A percentile compares a stretch with the other conserved stretches of the same genome.
These are phyloP conservation scores for Heliothis virescens DNA, from an alignment of 1,140 invertebrate species.

Conservation along the genomic window DNA sequence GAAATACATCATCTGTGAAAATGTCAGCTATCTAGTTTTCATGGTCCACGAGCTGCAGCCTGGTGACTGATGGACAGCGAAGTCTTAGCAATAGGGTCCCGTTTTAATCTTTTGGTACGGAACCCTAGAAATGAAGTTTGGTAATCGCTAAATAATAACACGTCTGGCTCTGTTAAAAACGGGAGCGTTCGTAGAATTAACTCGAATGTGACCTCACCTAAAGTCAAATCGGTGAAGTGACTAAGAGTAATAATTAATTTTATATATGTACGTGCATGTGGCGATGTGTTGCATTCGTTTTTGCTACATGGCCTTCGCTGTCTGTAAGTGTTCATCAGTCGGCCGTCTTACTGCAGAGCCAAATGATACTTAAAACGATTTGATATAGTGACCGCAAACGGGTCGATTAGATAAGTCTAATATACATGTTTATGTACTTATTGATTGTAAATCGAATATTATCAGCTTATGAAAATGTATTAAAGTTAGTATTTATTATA, in stretches of 20 bases:
- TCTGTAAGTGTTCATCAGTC: constrained; percentile 29
- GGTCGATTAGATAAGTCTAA: background rate
- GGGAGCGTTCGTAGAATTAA: constrained; percentile 41
- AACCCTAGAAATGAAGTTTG: constrained; percentile 23
- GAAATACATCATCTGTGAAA: too few relatives aligned
- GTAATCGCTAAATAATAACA: constrained; percentile 47
- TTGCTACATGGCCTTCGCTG: constrained; percentile 18
- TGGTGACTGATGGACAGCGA: too few relatives aligned
- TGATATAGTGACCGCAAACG: background rate
- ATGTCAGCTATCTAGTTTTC: too few relatives aligned
- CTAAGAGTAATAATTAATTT: constrained; percentile 47
- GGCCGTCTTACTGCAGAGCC: constrained; percentile 23
- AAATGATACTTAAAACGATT: background rate
- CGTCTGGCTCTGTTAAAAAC: constrained; percentile 32
- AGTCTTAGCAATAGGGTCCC: too few relatives aligned
- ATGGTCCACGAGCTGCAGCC: too few relatives aligned
- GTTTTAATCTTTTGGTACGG: too few relatives aligned
- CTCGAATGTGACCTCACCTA: constrained; percentile 44
- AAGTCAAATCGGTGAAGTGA: constrained; percentile 47
- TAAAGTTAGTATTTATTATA: too few relatives aligned
- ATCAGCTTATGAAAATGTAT: too few relatives aligned
- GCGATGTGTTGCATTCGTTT: constrained; percentile 29
- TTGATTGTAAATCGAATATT: too few relatives aligned
- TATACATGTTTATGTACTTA: too few relatives aligned
- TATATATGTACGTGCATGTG: background rate